Percentiles rank a stretch among this genome's conserved stretches.
Evolutionary conservation across 2,888 invertebrate species (phyloP).

Genomic region (Stenchaetothrips biformis): DNA sequence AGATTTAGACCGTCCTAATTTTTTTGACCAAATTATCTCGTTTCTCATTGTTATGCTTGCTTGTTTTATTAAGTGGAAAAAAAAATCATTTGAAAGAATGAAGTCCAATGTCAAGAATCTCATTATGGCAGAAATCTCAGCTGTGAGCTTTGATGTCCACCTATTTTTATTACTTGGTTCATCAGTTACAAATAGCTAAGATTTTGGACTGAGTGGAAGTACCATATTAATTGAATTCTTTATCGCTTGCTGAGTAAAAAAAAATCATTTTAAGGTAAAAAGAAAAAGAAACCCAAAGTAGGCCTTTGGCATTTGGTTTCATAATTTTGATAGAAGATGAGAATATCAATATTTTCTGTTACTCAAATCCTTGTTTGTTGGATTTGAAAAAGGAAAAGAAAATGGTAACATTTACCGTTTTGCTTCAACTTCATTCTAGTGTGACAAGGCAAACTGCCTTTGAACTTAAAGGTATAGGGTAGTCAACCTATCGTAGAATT

Average conservation of each 20-base stretch:
- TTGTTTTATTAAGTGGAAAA: neutral
- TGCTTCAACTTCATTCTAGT: too few species aligned
- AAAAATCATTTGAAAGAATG: neutral
- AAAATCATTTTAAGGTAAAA: too few species aligned
- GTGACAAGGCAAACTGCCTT: too few species aligned
- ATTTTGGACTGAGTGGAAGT: constrained; percentile 7
- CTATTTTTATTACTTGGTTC: neutral
- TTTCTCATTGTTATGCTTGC: neutral
- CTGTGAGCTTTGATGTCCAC: neutral
- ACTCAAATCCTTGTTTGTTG: too few species aligned
- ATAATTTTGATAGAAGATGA: too few species aligned
- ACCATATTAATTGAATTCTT: neutral
- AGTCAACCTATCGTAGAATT: neutral
- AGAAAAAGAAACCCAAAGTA: too few species aligned
- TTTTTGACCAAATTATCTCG: neutral
- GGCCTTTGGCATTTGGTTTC: too few species aligned
- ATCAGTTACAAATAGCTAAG: neutral
- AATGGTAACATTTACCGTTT: too few species aligned
- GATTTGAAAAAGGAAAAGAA: too few species aligned
- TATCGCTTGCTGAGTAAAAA: neutral
- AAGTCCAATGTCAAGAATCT: neutral
- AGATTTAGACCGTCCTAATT: constrained; percentile 17
- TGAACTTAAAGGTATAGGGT: too few species aligned
- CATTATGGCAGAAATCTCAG: neutral
- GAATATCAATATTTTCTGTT: too few species aligned